Base-by-base conservation (phyloP, 1,140 invertebrate genomes). In the Neodiprion pinetum region DNA sequence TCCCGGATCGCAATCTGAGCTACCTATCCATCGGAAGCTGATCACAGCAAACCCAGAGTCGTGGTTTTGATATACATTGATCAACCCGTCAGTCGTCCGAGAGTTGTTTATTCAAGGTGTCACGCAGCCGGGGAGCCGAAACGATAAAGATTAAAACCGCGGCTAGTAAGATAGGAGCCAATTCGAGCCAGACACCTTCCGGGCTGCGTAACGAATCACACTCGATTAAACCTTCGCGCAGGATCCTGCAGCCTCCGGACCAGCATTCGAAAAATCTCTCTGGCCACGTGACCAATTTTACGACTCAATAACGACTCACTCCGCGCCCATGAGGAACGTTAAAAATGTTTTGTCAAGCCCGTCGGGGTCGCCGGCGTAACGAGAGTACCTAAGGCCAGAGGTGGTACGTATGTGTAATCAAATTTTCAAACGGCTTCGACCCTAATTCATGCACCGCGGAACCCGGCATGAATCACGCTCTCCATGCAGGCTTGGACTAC, bases 231-330 rank as follows among this genome's bases (percentile, higher is more conserved):
- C 11, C 53, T 7, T 40, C 28, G 2, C 5, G 2, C 28, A 40
- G 28, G 28, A 5, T 40, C 28, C 28, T 40, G 28, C 28, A 40
- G 28, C 28, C 28, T 40, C 28, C 28, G 28, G 28, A 40, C 2
- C 53, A 61, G 17, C 53, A 48, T 71, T 77, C 73, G 72, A 80
- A 82, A 81, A 70, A 79, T 81, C 81, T 76, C 53, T 61, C 74
- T 72, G 75, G 80, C 78, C 82, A 83, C 82, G 82, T 80, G 82
- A 81, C 82, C 81, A 83, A 83, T 82, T 83, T 83, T 70, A 79
- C 79, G 72, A 80, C 50, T 76, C 75, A 83, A 80, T 75, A 65
- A 72, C 72, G 67, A 74, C 74, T 72, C 77, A 79, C 71, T 72
- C 75, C 70, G 76, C n/a, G 12, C 65, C 67, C 48, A 77, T 23